Evolutionary conservation across 2,113 vertebrate genomes (phyloP).

Genomic region (Neodontobutis hainanensis): DNA sequence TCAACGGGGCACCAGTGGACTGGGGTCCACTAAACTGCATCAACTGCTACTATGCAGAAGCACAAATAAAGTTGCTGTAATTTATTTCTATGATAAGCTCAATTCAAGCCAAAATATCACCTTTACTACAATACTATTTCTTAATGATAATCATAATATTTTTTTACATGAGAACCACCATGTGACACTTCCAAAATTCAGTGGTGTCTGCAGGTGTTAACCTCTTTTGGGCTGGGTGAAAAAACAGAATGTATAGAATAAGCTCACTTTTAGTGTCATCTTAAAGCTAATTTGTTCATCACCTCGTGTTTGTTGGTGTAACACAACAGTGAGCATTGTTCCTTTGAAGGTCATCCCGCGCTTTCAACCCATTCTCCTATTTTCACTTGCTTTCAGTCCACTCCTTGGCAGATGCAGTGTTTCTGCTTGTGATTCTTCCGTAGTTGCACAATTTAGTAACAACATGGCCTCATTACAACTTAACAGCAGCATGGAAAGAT

Average conservation of each 20-base stretch:
- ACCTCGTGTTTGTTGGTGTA: constrained; percentile 13
- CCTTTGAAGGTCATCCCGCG: constrained; percentile 42
- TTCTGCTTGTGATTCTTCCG: constrained; percentile 1
- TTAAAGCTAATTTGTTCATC: constrained; percentile 2
- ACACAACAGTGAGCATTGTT: constrained; percentile 16
- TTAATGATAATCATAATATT: too few species aligned
- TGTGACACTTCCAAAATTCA: background rate
- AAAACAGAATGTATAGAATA: constrained; percentile 15
- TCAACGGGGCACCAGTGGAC: background rate
- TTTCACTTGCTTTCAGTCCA: background rate
- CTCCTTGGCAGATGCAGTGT: constrained; percentile 20
- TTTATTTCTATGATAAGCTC: background rate
- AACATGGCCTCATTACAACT: constrained; percentile 38
- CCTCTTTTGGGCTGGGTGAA: constrained; percentile 19
- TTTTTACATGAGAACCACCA: background rate
- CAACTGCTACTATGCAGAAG: background rate
- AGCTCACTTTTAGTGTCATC: background rate
- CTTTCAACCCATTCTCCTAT: constrained; percentile 8
- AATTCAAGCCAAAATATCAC: background rate
- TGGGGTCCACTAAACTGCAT: too few species aligned
- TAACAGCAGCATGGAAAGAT: constrained; percentile 17
- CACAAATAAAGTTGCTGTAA: too few species aligned
- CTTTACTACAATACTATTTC: too few species aligned
- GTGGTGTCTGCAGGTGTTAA: constrained; percentile 10
- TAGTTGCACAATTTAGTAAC: constrained; percentile 24